Evolutionary conservation across 2,113 vertebrate species (phyloP).

Genomic region (Oceanites oceanicus): DNA sequence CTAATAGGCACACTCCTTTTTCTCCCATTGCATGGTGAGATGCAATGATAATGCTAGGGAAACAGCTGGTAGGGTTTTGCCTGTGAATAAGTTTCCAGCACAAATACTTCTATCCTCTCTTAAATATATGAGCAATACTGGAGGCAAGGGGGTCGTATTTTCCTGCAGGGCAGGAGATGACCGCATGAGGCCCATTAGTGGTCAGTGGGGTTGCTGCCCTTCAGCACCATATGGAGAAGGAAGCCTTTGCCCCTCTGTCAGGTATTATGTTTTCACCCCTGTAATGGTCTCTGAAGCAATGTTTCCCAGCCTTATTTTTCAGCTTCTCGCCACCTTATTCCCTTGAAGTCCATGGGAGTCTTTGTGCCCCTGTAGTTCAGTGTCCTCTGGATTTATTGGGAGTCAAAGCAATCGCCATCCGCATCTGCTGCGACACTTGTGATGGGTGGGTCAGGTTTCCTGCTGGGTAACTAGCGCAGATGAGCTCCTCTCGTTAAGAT

Average conservation of each 20-base stretch:
- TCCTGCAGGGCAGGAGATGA: not conserved
- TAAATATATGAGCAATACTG: not conserved
- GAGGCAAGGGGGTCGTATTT: not conserved
- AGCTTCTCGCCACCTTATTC: not conserved
- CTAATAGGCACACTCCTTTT: not conserved
- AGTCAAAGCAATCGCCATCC: not conserved
- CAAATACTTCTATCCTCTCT: not conserved
- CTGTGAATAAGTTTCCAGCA: not conserved
- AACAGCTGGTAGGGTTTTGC: not conserved
- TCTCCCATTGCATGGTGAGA: not conserved
- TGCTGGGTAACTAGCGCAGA: fast-evolving
- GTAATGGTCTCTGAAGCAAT: not conserved
- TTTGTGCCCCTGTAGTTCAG: not conserved
- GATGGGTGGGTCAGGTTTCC: not conserved
- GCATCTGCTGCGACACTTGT: not conserved
- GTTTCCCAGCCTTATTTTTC: not conserved
- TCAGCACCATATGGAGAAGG: not conserved
- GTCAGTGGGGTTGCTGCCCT: not conserved
- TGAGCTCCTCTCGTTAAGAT: not conserved
- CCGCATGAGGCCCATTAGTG: not conserved
- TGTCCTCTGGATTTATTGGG: not conserved
- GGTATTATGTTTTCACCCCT: not conserved
- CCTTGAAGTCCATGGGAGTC: not conserved
- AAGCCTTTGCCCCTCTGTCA: not conserved
- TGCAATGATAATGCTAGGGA: not conserved